Conservation (phyloP, 2,888 invertebrate genomes). For the Drosophila macrospina region DNA sequence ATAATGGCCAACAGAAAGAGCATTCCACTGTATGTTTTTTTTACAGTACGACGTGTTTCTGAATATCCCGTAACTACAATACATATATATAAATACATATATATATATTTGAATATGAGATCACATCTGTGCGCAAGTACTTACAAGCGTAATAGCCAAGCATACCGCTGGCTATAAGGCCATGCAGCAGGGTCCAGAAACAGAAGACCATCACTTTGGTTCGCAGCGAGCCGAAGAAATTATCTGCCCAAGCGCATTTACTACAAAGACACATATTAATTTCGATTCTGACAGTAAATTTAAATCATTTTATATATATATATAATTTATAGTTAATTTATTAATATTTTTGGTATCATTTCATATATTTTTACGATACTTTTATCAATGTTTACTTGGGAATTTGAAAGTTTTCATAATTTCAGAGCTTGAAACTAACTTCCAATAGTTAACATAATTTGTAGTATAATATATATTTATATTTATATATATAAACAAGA, state of each 20-base stretch:
- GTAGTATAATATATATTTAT: background rate
- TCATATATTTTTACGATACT: background rate
- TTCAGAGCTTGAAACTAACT: background rate
- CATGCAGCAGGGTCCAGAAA: constrained; percentile 5
- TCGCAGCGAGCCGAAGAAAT: background rate
- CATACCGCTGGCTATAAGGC: background rate
- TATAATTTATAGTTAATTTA: no score
- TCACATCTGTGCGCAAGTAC: no score
- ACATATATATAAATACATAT: background rate
- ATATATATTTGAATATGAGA: no score
- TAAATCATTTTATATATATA: no score
- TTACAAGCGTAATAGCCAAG: background rate
- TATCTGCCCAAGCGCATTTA: background rate
- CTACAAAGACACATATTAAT: constrained; percentile 5
- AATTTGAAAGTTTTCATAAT: background rate
- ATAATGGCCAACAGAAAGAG: background rate
- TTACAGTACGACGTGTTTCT: no score
- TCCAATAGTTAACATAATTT: no score
- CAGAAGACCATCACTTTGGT: constrained; percentile 8
- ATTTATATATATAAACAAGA: background rate
- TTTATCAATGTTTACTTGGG: background rate
- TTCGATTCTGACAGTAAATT: background rate
- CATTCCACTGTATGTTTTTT: background rate
- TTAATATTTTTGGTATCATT: no score
- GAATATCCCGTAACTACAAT: no score